Conservation (phyloP, 2,888 invertebrate genomes). For the Parapristionchus giblindavisi region DNA sequence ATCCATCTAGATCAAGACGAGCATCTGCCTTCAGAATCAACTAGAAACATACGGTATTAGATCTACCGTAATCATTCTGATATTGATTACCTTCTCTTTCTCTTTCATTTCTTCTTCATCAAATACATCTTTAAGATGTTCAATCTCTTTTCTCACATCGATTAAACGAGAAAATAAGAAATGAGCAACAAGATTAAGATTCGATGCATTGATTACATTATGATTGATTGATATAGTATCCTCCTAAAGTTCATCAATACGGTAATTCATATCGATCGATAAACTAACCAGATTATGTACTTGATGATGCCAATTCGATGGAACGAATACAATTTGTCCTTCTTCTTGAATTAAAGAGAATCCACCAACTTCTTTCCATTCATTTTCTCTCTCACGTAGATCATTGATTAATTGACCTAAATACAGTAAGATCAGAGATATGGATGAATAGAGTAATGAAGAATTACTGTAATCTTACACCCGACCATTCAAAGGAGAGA, state of each 20-base stretch:
- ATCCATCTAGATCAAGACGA: constrained; percentile 43
- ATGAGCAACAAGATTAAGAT: constrained; percentile 70
- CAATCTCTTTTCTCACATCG: constrained; percentile 55
- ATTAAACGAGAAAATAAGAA: constrained; percentile 46
- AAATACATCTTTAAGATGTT: constrained; percentile 47
- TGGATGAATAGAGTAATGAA: no score
- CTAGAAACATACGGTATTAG: constrained; percentile 37
- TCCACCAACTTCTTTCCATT: constrained; percentile 42
- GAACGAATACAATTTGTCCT: constrained; percentile 92
- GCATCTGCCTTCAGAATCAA: constrained; percentile 53
- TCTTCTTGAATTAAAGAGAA: constrained; percentile 79
- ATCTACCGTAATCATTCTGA: not conserved
- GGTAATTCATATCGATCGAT: not conserved
- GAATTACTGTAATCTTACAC: no score
- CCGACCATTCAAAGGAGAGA: no score
- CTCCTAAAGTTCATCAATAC: constrained; percentile 72
- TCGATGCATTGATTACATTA: constrained; percentile 94
- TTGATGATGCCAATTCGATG: constrained; percentile 96
- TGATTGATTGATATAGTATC: constrained; percentile 96
- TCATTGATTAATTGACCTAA: constrained; percentile 42
- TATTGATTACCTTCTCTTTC: constrained; percentile 39
- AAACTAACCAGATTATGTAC: constrained; percentile 83
- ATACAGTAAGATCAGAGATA: no score
- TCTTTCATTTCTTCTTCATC: constrained; percentile 50
- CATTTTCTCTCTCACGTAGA: constrained; percentile 45